phyloP scores from a whole-genome alignment of 2,113 vertebrate genomes.

The Sus scrofa region DNA sequence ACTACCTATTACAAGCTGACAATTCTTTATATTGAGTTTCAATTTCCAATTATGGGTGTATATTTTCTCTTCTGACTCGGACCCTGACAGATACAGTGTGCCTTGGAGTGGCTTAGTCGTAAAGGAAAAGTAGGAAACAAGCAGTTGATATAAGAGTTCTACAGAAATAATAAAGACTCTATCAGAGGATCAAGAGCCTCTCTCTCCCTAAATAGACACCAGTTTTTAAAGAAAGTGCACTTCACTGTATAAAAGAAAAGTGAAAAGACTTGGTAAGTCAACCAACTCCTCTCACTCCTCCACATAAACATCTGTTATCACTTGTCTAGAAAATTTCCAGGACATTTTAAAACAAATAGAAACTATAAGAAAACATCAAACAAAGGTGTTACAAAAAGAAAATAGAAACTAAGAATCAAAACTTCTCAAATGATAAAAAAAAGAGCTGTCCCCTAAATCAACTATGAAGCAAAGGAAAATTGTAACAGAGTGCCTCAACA shows the following conservation, averaged over 20 bases:
- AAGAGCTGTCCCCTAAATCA: not conserved
- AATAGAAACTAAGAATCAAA: conserved; percentile 31
- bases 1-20: not conserved
- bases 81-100: not conserved
- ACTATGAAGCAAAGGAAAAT: not conserved
- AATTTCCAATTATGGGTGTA: not conserved
- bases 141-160: not conserved
- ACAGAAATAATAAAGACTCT: not conserved
- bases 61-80: not conserved
- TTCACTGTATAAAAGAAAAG: not conserved
- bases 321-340: not conserved
- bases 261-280: not conserved
- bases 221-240: not conserved
- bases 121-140: not conserved
- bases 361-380: not conserved
- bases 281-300: not conserved
- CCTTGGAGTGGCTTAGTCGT: not conserved
- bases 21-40: not conserved
- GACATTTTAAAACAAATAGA: not conserved
- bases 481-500: not conserved
- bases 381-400: not conserved
- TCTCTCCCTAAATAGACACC: not conserved
- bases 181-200: not conserved
- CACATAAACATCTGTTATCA: not conserved
- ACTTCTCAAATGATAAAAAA: not conserved